Evolutionary conservation across 2,888 invertebrate species (phyloP).

Genomic region (Tricholauxania praeusta): DNA sequence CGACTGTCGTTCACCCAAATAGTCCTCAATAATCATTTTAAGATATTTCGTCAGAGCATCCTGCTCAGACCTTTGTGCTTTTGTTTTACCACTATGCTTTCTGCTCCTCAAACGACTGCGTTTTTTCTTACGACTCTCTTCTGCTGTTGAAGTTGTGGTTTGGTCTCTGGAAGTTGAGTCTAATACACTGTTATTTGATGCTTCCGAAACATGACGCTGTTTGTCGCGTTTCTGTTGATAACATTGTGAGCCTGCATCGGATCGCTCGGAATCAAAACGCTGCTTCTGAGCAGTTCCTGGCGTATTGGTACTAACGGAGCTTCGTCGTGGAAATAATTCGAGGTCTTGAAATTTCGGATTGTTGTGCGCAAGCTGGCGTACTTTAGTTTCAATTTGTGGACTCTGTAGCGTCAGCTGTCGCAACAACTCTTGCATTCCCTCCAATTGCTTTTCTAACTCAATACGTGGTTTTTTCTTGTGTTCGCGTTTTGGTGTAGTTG

Average conservation of each 20-base stretch:
- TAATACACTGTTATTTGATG: slow-evolving; percentile 29
- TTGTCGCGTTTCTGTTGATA: slow-evolving; percentile 10
- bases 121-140: slow-evolving; percentile 34
- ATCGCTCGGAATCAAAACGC: slow-evolving; percentile 33
- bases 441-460: slow-evolving; percentile 48
- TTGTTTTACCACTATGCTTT: slow-evolving; percentile 32
- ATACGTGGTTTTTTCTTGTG: slow-evolving; percentile 35
- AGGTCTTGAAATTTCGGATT: slow-evolving; percentile 50
- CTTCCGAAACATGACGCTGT: slow-evolving; percentile 29
- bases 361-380: slow-evolving; percentile 46
- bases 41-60: slow-evolving; percentile 55
- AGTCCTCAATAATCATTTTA: slow-evolving; percentile 56
- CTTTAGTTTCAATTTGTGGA: slow-evolving; percentile 45
- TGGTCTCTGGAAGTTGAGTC: slow-evolving; percentile 31
- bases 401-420: slow-evolving; percentile 40
- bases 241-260: slow-evolving; percentile 9
- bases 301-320: neutral
- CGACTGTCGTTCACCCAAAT: slow-evolving; percentile 50
- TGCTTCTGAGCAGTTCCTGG: neutral
- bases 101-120: neutral
- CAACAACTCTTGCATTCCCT: slow-evolving; percentile 49
- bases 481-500: neutral
- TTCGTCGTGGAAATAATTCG: slow-evolving; percentile 42
- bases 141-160: slow-evolving; percentile 40
- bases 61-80: slow-evolving; percentile 46